These are phyloP conservation scores for Sitta europaea DNA, from an alignment of 2,113 vertebrate genomes.

Conservation along the genomic window DNA sequence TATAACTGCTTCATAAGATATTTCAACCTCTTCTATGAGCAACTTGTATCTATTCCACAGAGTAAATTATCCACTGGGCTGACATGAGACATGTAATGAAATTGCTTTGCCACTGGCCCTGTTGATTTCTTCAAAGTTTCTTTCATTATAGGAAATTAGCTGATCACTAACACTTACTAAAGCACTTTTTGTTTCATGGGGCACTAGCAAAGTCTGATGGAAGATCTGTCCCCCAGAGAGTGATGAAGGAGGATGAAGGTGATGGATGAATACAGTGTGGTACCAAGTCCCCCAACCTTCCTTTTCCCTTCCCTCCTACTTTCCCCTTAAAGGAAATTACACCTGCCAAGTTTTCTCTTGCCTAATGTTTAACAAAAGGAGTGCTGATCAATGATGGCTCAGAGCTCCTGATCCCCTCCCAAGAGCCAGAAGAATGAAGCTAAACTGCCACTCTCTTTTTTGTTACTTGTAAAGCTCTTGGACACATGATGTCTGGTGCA, in stretches of 20 bases:
- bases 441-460: background rate
- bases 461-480: background rate
- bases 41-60: background rate
- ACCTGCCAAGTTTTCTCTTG: background rate
- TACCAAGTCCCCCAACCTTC: background rate
- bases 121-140: background rate
- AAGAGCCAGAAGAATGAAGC: background rate
- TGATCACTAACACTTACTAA: background rate
- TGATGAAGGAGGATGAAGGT: background rate
- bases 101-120: slow-evolving; percentile 2
- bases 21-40: background rate
- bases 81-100: background rate
- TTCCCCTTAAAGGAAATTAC: background rate
- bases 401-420: background rate
- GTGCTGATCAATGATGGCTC: background rate
- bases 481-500: background rate
- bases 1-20: background rate
- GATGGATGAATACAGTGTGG: rapidly evolving
- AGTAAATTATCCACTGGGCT: background rate
- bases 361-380: background rate
- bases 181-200: background rate
- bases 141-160: background rate
- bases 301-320: background rate
- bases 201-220: background rate
- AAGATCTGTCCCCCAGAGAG: background rate